These are phyloP conservation scores for Gallinago undulata DNA, from an alignment of 2,113 vertebrate species.

Conservation along the genomic window DNA sequence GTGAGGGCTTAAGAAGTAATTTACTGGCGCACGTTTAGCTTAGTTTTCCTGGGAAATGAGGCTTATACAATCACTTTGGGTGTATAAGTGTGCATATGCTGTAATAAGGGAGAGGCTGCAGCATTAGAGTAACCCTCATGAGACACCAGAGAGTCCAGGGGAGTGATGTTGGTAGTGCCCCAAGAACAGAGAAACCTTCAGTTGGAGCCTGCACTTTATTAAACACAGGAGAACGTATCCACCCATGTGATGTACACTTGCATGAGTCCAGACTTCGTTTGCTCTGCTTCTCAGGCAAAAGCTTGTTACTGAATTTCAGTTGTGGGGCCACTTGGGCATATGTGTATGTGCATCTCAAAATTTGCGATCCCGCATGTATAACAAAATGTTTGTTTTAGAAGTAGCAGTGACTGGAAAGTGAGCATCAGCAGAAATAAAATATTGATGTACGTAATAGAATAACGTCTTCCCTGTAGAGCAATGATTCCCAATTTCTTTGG, in stretches of 20 bases:
- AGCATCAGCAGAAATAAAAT: neutral
- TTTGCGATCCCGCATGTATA: neutral
- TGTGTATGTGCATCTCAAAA: neutral
- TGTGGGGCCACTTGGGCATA: neutral
- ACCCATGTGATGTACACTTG: neutral
- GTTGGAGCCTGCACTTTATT: neutral
- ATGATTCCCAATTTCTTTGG: slow-evolving; percentile 40
- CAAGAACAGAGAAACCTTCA: neutral
- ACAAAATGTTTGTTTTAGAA: slow-evolving; percentile 11
- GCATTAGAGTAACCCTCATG: neutral
- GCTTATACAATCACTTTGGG: neutral
- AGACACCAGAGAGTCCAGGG: neutral
- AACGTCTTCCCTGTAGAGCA: slow-evolving; percentile 1
- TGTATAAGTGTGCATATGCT: neutral
- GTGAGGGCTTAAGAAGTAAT: neutral
- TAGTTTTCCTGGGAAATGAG: neutral
- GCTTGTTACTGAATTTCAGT: neutral
- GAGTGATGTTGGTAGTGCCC: neutral
- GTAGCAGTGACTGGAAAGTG: neutral
- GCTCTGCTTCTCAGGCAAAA: neutral
- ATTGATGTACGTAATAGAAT: neutral
- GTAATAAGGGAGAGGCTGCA: slow-evolving; percentile 34
- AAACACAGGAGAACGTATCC: neutral
- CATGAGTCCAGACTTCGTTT: neutral
- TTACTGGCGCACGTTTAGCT: neutral